Conservation (phyloP, 92 coral and sea anemone species). For the Porites lobata region DNA sequence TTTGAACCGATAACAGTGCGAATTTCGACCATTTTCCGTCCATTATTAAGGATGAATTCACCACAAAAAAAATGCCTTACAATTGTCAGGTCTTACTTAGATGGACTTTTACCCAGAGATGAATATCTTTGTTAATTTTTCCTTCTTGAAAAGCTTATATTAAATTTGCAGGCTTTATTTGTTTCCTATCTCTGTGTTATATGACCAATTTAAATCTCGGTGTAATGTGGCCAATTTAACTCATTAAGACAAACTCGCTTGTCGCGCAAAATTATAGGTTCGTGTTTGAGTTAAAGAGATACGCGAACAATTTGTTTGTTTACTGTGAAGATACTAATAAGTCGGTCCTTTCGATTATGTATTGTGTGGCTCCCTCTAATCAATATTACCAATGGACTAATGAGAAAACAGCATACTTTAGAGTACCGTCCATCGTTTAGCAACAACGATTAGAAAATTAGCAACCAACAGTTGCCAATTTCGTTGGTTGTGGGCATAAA, state of each 20-base stretch:
- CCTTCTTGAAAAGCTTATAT: conserved; percentile 60
- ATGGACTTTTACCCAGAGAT: not conserved
- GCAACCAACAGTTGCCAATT: conserved; percentile 77
- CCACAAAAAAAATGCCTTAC: not conserved
- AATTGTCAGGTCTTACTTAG: not conserved
- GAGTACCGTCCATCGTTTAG: conserved; percentile 85
- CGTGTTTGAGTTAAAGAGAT: conserved; percentile 92
- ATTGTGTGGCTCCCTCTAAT: conserved; percentile 81
- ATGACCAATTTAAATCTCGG: conserved; percentile 78
- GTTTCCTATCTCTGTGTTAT: conserved; percentile 76
- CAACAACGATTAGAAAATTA: conserved; percentile 90
- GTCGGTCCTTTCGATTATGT: conserved; percentile 85
- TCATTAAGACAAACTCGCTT: conserved; percentile 77
- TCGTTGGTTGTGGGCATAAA: conserved; percentile 69
- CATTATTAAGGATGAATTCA: not conserved
- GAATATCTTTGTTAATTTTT: conserved; percentile 42
- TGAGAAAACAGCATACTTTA: conserved; percentile 86
- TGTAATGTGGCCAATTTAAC: conserved; percentile 84
- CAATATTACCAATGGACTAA: conserved; percentile 87
- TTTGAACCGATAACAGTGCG: conserved; percentile 11
- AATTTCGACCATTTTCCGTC: not conserved
- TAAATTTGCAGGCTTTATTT: conserved; percentile 78
- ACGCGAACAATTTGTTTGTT: conserved; percentile 93
- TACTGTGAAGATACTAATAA: conserved; percentile 83
- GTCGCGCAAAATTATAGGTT: conserved; percentile 80